phyloP scores from a whole-genome alignment of 2,888 invertebrate genomes.

The Sinotaia quadrata region DNA sequence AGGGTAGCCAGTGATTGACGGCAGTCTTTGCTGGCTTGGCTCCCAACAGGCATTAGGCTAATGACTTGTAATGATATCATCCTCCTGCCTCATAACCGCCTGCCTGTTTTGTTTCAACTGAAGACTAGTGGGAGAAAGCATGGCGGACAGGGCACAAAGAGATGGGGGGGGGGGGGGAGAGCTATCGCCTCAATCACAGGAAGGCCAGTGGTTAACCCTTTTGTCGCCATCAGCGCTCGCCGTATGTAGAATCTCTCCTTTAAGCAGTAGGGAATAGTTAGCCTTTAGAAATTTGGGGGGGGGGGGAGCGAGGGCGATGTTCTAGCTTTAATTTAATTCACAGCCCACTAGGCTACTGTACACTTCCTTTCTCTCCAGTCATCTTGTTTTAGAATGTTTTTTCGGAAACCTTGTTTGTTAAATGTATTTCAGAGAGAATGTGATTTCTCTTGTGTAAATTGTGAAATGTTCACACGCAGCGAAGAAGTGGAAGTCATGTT shows the following conservation, averaged over 20 bases:
- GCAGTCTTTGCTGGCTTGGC: not conserved
- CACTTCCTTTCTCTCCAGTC: not conserved
- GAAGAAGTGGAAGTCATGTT: too few relatives aligned
- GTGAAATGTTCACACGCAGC: too few relatives aligned
- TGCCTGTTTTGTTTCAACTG: not conserved
- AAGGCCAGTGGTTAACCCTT: conserved; percentile 1
- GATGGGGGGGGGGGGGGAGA: not conserved
- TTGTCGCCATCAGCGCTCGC: not conserved
- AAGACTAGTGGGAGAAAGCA: not conserved
- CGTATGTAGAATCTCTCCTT: not conserved
- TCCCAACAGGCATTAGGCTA: not conserved
- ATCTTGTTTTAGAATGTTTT: too few relatives aligned
- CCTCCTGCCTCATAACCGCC: not conserved
- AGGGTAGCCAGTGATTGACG: not conserved
- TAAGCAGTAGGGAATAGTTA: not conserved
- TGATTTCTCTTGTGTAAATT: too few relatives aligned
- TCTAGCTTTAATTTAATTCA: not conserved
- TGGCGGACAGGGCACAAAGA: not conserved
- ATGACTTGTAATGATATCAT: not conserved
- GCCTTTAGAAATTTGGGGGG: not conserved
- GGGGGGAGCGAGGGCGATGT: not conserved
- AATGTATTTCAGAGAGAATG: too few relatives aligned
- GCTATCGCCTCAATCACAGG: conserved; percentile 8
- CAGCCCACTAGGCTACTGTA: not conserved
- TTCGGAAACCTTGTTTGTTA: too few relatives aligned